Evolutionary conservation across 2,797 vertebrate genomes (phyloP), one percentile per base, ranked within the genome.

Genomic region (Hapalemur alaotrensis): DNA sequence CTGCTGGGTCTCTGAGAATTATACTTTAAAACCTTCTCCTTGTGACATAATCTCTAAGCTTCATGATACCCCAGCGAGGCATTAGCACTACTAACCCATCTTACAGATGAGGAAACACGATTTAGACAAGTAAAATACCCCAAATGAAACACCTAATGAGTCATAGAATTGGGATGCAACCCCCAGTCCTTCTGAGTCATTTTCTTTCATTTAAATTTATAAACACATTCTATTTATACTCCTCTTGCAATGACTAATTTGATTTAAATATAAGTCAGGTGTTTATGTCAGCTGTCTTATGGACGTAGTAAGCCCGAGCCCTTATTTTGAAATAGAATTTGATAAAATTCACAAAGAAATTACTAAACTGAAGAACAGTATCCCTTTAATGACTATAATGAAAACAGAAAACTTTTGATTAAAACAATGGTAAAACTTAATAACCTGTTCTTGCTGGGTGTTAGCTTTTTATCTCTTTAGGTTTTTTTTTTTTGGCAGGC

Each of bases 241-340:
- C 35, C 72, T 75, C 23, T 70, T 81, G 7, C 14, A 90, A 94
- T 93, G 13, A 67, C 17, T 84, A 90, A 86, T 75, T 83, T 85
- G 28, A 85, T 69, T 95, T 78, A 88, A 81, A 63, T 87, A 38
- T 80, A 63, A 81, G 30, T 57, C 25, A 82, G 18, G 79, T 70
- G 32, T 89, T 97, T 76, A 69, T 46, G 13, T 59, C 32, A 35
- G n/a, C n/a, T 89, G 0, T 78, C 35, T 87, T 73, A 73, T 17
- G 46, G 84, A 70, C 22, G 84, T 43, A 85, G 61, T 93, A 89
- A 96, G 25, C 25, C 22, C 57, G 67, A 90, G 7, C 2, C 69
- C 15, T 91, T 76, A 93, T 72, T 95, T 72, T 72, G 61, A 97
- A 95, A 93, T 50, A 79, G 20, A 93, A 82, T 59, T 80, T 92